Base-by-base conservation (phyloP, 2,113 vertebrate genomes). In the Pteropus alecto region DNA sequence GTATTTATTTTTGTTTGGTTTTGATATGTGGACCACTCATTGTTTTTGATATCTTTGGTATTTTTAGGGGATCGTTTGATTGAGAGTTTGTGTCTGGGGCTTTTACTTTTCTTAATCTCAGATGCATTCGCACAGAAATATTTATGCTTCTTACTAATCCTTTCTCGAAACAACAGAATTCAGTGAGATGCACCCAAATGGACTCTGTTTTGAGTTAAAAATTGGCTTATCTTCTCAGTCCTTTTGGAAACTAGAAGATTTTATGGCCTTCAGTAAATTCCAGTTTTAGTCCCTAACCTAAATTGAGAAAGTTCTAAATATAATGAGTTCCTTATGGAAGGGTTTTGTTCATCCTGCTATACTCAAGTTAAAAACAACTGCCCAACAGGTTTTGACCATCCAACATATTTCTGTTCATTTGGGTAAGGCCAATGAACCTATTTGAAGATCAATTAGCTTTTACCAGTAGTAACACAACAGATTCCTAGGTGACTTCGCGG, bases 31-130 rank as follows among this genome's bases (percentile, higher is more conserved):
- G 33, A 51, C 71, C 33, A 90, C 35, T 68, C 14, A 43, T 65
- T 95, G 28, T 56, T 88, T 93, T 94, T 70, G 48, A 86, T 85
- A 58, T 86, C 54, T 54, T 70, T 58, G n/a, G 38, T 58, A 28
- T 21, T 28, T 71, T 88, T 73, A 38, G 3, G 12, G 41, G 71
- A 18, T 43, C 63, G 33, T 38, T 90, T 77, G 76, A 63, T 14
- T 30, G 21, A 30, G 43, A 2, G 5, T 33, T 86, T 78, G 2
- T 82, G 38, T 56, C 81, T 51, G 43, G 58, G 46, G 30, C 14
- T 86, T 78, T 93, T 41, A 51, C 38, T 94, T 83, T 77, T 78
- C 68, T 92, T 67, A 85, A 90, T 82, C 58, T 95, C 65, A 85
- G n/a, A 85, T 28, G 70, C 70, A 58, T 94, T 95, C 93, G 18